Evolutionary conservation across 2,888 invertebrate genomes (phyloP).

Genomic region (Tiphia femorata): DNA sequence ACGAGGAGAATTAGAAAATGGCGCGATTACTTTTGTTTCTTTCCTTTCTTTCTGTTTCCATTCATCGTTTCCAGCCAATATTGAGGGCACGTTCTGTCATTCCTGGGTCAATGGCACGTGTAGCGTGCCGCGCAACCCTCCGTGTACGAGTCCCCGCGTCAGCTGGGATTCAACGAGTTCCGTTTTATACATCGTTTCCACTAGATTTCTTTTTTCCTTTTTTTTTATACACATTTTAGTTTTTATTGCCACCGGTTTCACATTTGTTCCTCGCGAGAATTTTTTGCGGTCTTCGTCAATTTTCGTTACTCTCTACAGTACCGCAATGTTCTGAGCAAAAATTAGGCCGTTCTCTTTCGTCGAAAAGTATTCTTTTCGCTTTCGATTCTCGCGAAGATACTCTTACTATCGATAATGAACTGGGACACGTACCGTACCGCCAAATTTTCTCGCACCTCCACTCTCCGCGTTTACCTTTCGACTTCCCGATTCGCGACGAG

Average conservation of each 20-base stretch:
- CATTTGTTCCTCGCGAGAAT: background rate
- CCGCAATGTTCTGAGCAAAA: background rate
- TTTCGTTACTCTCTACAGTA: background rate
- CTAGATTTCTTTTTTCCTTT: background rate
- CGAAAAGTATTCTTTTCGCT: too few relatives aligned
- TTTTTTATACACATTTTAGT: background rate
- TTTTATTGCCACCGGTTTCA: background rate
- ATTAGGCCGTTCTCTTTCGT: background rate
- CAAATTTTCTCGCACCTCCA: background rate
- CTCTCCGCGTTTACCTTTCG: background rate
- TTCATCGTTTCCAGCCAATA: constrained; percentile 19
- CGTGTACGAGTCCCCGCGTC: background rate
- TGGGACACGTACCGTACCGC: background rate
- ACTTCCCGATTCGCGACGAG: background rate
- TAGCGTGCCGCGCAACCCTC: constrained; percentile 33
- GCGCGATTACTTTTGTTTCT: constrained; percentile 3
- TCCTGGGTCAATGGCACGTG: constrained; percentile 41
- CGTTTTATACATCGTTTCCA: background rate
- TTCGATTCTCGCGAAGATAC: too few relatives aligned
- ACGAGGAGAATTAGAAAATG: constrained; percentile 1
- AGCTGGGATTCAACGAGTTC: constrained; percentile 7
- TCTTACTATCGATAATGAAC: too few relatives aligned
- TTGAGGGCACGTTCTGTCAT: constrained; percentile 42
- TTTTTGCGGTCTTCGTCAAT: background rate
- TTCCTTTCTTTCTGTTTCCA: too few relatives aligned